A percentile compares a stretch with the other conserved stretches of the same genome.
These are phyloP conservation scores for Congeria kusceri DNA, from an alignment of 2,888 invertebrate species.

Conservation along the genomic window DNA sequence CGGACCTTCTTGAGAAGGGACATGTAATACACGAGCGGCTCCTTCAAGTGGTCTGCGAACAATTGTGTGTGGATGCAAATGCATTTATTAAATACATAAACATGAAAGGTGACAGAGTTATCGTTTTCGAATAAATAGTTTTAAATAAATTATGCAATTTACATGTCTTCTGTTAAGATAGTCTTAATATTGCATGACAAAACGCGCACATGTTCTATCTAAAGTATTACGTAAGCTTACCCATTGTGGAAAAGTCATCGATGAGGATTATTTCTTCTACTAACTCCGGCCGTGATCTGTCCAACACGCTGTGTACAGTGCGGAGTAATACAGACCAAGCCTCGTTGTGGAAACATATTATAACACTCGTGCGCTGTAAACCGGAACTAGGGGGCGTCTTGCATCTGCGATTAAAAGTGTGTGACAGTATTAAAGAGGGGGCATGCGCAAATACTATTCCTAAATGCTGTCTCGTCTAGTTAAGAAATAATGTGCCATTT, in stretches of 20 bases:
- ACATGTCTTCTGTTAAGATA: background rate
- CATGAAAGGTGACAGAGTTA: background rate
- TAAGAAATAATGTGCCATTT: no score
- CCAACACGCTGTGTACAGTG: constrained; percentile 94
- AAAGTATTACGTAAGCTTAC: constrained; percentile 65
- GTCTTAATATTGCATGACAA: background rate
- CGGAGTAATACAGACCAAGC: constrained; percentile 94
- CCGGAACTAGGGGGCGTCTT: constrained; percentile 71
- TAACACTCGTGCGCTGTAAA: constrained; percentile 92
- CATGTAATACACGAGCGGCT: constrained; percentile 97
- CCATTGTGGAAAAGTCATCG: constrained; percentile 94
- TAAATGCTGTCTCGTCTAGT: no score
- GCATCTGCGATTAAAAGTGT: constrained; percentile 40
- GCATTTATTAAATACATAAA: background rate
- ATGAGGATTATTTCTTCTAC: constrained; percentile 96
- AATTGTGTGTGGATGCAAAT: no score
- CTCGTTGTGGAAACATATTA: constrained; percentile 98
- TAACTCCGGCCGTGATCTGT: constrained; percentile 90
- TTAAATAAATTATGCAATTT: background rate
- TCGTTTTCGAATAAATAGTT: no score
- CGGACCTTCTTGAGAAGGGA: constrained; percentile 91
- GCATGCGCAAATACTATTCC: no score
- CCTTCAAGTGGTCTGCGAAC: constrained; percentile 93
- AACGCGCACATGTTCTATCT: background rate
- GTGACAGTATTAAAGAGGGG: no score